These are phyloP conservation scores for Octonoba sinensis DNA, from an alignment of 2,888 invertebrate genomes.

Conservation along the genomic window DNA sequence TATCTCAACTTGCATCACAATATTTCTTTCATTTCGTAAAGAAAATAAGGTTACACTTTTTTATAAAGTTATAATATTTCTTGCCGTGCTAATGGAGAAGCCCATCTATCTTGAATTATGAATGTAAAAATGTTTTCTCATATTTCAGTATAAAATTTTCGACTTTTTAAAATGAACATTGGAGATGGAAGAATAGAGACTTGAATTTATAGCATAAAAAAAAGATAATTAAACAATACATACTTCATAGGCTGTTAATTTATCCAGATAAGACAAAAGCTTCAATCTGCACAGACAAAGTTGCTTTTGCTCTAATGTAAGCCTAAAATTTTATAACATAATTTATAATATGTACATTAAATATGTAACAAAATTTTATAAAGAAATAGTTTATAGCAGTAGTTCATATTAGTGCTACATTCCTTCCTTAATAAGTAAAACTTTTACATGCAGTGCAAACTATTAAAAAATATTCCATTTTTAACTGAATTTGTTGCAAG, in stretches of 20 bases:
- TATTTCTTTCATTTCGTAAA: no score
- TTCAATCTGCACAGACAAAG: slow-evolving; percentile 78
- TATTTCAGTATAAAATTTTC: background rate
- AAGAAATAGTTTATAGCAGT: background rate
- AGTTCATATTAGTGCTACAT: background rate
- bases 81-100: no score
- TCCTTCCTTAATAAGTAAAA: background rate
- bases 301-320: slow-evolving; percentile 79
- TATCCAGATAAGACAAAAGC: slow-evolving; percentile 79
- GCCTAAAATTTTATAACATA: slow-evolving; percentile 66
- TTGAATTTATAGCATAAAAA: background rate
- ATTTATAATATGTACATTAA: background rate
- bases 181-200: background rate
- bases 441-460: background rate
- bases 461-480: no score
- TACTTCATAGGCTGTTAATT: slow-evolving; percentile 79
- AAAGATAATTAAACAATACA: background rate
- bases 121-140: no score
- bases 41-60: no score
- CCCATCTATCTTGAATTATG: no score
- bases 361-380: background rate
- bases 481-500: no score
- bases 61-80: no score
- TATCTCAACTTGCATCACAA: no score
- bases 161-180: background rate